Base-by-base conservation (phyloP, 2,888 invertebrate species). In the Lasioglossum zephyrum region DNA sequence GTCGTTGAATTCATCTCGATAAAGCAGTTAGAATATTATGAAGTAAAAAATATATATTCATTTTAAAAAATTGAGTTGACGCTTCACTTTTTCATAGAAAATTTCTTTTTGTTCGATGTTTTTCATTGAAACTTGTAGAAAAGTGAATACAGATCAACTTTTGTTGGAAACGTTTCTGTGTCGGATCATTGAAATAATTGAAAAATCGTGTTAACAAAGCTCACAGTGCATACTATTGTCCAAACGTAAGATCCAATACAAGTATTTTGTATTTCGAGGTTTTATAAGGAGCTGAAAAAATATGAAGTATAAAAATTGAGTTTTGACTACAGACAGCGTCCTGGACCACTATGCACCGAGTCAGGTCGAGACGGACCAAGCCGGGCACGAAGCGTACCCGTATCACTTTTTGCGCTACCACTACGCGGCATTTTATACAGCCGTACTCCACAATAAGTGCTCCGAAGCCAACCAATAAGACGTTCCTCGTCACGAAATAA, bases 361-460 rank as follows among this genome's bases (percentile, higher is more conserved):
- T 22, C 5, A 2, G 5, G 22, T 49, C 5, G 8, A 18, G 22
- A 0, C 22, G 18, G 4, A 6, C 53, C 16, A 44, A 72, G 31
- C 11, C 73, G 69, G 73, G 81, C 49, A 81, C 69, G 75, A 66
- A 77, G 6, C 79, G 44, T 53, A 36, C 76, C 26, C 77, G 66
- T 84, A 83, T 86, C 83, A 74, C 79, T 90, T 88, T 89, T 89
- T 89, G 81, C 82, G 79, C 77, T 75, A 81, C 84, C 86, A 88
- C 79, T 78, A 79, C 87, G 78, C 79, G 76, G 76, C 80, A 81
- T 78, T 90, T 90, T 84, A 89, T 86, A 88, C 81, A 79, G 44
- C 44, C 80, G 72, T 84, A 66, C 73, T 80, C 53, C 77, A 63
- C 82, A 88, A 76, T 82, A 82, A 86, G 81, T 82, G 85, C 49